These are phyloP conservation scores for Ispidina picta DNA, from an alignment of 2,797 vertebrate genomes.

Conservation along the genomic window DNA sequence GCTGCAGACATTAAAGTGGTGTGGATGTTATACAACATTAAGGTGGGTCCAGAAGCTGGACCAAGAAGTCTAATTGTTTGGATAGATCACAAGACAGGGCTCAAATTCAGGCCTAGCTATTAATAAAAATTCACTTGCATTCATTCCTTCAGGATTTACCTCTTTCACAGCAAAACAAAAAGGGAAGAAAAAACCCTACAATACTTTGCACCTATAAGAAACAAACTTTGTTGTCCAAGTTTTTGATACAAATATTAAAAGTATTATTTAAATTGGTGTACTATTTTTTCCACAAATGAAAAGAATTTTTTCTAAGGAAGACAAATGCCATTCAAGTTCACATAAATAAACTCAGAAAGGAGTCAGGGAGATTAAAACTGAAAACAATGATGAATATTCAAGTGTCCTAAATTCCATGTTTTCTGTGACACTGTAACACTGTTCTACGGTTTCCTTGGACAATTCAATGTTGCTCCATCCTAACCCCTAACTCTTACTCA, in stretches of 20 bases:
- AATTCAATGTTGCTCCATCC: not conserved
- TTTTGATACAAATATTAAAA: not conserved
- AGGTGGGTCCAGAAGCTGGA: not conserved
- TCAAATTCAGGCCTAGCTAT: not conserved
- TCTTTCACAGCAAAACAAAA: not conserved
- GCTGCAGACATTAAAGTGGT: not conserved
- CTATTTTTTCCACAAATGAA: not conserved
- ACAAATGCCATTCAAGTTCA: not conserved
- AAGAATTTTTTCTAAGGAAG: not conserved
- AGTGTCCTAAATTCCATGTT: not conserved
- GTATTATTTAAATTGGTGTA: not conserved
- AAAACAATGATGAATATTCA: not conserved
- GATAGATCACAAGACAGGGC: not conserved
- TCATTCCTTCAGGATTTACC: not conserved
- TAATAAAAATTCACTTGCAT: not conserved
- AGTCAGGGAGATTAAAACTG: not conserved
- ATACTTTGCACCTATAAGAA: not conserved
- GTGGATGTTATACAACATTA: not conserved
- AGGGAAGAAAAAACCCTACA: not conserved
- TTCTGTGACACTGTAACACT: not conserved
- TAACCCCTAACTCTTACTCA: not conserved
- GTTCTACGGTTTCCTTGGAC: not conserved
- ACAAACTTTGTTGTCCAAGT: not conserved
- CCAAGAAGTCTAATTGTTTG: not conserved
- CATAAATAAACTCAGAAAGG: not conserved